Conservation (phyloP, 92 coral and sea anemone genomes). For the Phenganax stokvisi region DNA sequence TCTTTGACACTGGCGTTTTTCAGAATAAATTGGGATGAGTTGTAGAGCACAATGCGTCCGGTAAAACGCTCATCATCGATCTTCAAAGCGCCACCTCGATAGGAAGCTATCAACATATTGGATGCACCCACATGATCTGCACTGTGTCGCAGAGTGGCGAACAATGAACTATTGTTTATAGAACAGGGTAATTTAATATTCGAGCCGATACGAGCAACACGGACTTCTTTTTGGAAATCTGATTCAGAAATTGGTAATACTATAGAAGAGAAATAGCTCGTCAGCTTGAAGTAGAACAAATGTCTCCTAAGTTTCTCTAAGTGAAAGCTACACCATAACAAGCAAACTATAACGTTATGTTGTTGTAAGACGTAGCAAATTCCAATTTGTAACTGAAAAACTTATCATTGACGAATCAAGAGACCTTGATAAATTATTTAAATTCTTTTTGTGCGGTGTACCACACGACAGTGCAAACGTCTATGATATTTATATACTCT, state of each 20-base stretch:
- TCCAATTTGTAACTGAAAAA: too few relatives aligned
- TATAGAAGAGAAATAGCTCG: not conserved
- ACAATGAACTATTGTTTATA: not conserved
- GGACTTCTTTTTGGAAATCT: not conserved
- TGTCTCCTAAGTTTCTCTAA: too few relatives aligned
- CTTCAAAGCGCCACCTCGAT: not conserved
- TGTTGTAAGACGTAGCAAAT: too few relatives aligned
- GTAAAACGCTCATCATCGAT: not conserved
- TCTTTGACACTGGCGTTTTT: slow-evolving; percentile 4
- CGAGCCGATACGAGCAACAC: not conserved
- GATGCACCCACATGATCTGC: too few relatives aligned
- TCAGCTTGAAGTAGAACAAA: not conserved
- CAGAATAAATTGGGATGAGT: not conserved
- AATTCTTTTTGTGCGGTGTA: too few relatives aligned
- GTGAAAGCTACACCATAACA: too few relatives aligned
- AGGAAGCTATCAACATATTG: not conserved
- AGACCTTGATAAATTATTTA: too few relatives aligned
- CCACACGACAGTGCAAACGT: too few relatives aligned
- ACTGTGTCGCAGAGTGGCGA: not conserved
- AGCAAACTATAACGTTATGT: too few relatives aligned
- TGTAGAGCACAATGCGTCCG: not conserved
- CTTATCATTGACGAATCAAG: too few relatives aligned
- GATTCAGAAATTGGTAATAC: not conserved
- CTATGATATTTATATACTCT: too few relatives aligned
- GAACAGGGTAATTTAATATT: not conserved